Evolutionary conservation across 2,113 vertebrate species (phyloP).

Genomic region (Pseudonaja textilis): DNA sequence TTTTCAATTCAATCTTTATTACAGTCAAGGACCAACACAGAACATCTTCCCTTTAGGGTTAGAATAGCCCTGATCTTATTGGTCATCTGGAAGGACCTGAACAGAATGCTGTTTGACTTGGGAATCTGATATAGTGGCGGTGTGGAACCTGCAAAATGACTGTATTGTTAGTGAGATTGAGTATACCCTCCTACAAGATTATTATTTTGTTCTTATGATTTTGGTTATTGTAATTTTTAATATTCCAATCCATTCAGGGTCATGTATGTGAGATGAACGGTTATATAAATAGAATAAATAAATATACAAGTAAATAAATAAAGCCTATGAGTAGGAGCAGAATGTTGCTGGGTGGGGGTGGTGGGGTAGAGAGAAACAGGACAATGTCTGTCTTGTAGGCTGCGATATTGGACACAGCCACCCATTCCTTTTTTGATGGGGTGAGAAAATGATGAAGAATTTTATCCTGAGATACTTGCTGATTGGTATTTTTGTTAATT

Average conservation of each 20-base stretch:
- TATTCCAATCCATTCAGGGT: neutral
- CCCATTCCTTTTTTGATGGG: neutral
- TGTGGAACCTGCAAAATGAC: neutral
- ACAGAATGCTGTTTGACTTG: neutral
- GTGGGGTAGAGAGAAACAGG: neutral
- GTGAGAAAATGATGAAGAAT: neutral
- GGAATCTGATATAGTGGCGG: neutral
- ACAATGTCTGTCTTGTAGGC: neutral
- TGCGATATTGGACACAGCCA: neutral
- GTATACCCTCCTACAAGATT: neutral
- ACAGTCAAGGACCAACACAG: neutral
- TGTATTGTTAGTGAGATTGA: neutral
- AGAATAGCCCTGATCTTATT: neutral
- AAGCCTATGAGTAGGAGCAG: neutral
- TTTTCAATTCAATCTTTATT: neutral
- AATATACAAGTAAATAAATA: neutral
- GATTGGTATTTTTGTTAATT: neutral
- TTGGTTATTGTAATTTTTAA: neutral
- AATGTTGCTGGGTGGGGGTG: neutral
- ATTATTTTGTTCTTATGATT: neutral
- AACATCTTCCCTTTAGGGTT: neutral
- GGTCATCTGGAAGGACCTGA: neutral
- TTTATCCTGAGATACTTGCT: neutral
- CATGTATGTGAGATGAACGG: neutral
- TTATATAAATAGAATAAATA: neutral